Evolutionary conservation across 2,797 vertebrate species (phyloP).

Genomic region (Falco concolor): DNA sequence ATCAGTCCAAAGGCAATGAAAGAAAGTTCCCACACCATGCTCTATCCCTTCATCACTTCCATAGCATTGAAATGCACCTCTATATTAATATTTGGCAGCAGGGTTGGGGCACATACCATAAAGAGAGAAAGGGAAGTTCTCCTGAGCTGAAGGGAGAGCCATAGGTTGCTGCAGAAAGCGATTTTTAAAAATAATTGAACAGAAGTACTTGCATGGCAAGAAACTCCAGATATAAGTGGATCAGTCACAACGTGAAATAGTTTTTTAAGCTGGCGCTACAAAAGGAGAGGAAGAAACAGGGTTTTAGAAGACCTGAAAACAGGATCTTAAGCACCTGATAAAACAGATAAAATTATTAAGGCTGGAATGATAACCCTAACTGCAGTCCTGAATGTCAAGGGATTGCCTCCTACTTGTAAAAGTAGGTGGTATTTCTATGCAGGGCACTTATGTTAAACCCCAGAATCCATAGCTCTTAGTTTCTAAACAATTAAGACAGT

Average conservation of each 20-base stretch:
- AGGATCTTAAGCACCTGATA: background rate
- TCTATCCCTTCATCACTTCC: background rate
- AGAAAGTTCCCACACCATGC: background rate
- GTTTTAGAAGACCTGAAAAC: background rate
- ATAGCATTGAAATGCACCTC: background rate
- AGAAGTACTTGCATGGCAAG: background rate
- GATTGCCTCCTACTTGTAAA: background rate
- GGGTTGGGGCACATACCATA: background rate
- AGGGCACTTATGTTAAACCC: background rate
- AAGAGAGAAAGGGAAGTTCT: background rate
- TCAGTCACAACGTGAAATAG: background rate
- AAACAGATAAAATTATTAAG: background rate
- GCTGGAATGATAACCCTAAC: background rate
- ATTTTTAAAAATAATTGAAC: background rate
- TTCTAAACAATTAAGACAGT: constrained; percentile 58
- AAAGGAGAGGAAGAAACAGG: background rate
- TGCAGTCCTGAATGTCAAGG: background rate
- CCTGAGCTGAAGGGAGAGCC: background rate
- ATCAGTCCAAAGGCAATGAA: background rate
- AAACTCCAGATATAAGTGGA: background rate
- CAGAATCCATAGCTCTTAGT: constrained; percentile 20
- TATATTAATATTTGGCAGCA: background rate
- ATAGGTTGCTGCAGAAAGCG: background rate
- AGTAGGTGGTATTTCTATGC: background rate
- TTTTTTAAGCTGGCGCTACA: background rate